Conservation (phyloP, 2,888 invertebrate genomes). For the Synergus itoensis region DNA sequence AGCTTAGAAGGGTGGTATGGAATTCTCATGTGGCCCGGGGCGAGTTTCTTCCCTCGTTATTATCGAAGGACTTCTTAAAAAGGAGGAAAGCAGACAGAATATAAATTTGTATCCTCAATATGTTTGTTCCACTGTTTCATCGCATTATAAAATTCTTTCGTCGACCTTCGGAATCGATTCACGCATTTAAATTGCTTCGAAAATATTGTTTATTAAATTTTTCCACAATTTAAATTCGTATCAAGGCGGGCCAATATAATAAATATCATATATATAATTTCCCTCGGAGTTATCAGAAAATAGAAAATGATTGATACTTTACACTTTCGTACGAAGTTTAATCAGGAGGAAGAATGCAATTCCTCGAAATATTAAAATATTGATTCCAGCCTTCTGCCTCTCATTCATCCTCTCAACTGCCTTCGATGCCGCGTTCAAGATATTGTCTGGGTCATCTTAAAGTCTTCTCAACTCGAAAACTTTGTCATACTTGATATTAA, state of each 20-base stretch:
- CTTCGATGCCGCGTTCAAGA: slow-evolving; percentile 26
- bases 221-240: background rate
- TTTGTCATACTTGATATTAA: slow-evolving; percentile 12
- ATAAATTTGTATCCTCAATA: background rate
- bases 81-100: slow-evolving; percentile 1
- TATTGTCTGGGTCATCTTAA: slow-evolving; percentile 36
- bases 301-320: background rate
- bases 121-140: background rate
- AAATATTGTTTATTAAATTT: background rate
- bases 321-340: background rate
- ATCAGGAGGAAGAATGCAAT: background rate
- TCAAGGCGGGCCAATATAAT: background rate
- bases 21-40: background rate
- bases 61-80: background rate
- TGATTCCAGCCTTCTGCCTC: slow-evolving; percentile 20
- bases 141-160: background rate
- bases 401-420: slow-evolving; percentile 27
- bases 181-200: background rate
- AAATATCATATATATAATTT: background rate
- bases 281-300: background rate
- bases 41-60: slow-evolving; percentile 19
- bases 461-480: background rate
- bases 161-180: background rate
- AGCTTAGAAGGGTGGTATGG: slow-evolving; percentile 14
- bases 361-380: slow-evolving; percentile 23